phyloP scores from a whole-genome alignment of 2,888 invertebrate genomes.

The Epicampocera succincta region DNA sequence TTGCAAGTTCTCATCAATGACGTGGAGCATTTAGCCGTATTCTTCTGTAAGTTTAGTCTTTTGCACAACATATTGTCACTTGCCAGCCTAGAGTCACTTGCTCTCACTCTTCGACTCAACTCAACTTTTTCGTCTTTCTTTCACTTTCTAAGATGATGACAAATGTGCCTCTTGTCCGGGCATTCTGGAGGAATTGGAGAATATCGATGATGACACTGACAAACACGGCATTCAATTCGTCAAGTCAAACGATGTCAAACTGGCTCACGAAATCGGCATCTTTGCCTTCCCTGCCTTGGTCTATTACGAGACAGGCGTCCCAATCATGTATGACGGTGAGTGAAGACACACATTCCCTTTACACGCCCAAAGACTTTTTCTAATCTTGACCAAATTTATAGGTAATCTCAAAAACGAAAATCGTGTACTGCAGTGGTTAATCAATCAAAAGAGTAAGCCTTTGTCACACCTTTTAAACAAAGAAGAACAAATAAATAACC shows the following conservation, averaged over 20 bases:
- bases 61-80: too few species aligned
- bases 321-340: conserved; percentile 97
- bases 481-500: neutral
- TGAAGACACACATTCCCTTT: conserved; percentile 39
- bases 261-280: conserved; percentile 95
- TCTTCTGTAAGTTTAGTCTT: conserved; percentile 88
- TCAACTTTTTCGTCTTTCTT: neutral
- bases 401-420: conserved; percentile 97
- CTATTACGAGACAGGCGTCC: conserved; percentile 96
- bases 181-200: conserved; percentile 93
- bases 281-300: conserved; percentile 95
- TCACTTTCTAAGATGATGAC: conserved; percentile 86
- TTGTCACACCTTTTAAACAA: conserved; percentile 37
- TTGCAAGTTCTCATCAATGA: conserved; percentile 93
- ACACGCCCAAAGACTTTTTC: neutral
- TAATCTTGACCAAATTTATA: conserved; percentile 76
- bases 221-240: conserved; percentile 96
- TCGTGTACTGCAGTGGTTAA: conserved; percentile 97
- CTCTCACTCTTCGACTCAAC: too few species aligned
- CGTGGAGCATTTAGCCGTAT: conserved; percentile 94
- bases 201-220: conserved; percentile 95
- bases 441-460: conserved; percentile 97
- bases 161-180: conserved; percentile 92
- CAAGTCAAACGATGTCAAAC: conserved; percentile 93
- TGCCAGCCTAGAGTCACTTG: too few species aligned